Evolutionary conservation across 92 coral and sea anemone genomes (phyloP).

Genomic region (Diadumene lineata): DNA sequence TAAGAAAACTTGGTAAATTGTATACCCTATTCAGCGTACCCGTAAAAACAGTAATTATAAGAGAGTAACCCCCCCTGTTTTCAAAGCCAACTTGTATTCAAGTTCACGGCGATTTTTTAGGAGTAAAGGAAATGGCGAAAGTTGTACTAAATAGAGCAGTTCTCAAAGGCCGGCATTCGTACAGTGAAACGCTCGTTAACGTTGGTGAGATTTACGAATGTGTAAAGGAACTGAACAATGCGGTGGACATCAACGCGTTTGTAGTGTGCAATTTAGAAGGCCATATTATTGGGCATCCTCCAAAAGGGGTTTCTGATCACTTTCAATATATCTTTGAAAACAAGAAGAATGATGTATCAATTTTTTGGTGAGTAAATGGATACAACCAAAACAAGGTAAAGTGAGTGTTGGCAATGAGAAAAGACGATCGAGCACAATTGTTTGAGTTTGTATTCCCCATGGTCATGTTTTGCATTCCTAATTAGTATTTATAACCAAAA

Average conservation of each 20-base stretch:
- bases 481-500: too few relatives aligned
- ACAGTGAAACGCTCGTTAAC: not conserved
- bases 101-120: not conserved
- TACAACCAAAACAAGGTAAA: too few relatives aligned
- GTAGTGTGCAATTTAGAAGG: slow-evolving; percentile 3
- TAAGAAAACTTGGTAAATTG: too few relatives aligned
- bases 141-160: slow-evolving; percentile 39
- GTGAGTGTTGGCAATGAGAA: too few relatives aligned
- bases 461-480: too few relatives aligned
- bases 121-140: slow-evolving; percentile 25
- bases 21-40: too few relatives aligned
- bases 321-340: slow-evolving; percentile 16
- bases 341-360: slow-evolving; percentile 8
- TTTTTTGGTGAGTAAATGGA: slow-evolving; percentile 19
- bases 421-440: too few relatives aligned
- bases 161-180: slow-evolving; percentile 41
- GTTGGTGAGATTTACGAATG: slow-evolving; percentile 6
- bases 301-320: slow-evolving; percentile 6
- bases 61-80: too few relatives aligned
- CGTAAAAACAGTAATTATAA: too few relatives aligned
- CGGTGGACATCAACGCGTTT: slow-evolving; percentile 16
- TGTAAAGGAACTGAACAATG: slow-evolving; percentile 8
- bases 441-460: too few relatives aligned
- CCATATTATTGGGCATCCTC: slow-evolving; percentile 8
- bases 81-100: not conserved